Percentiles rank a stretch among this genome's conserved stretches.
Conservation (phyloP, 37 sponge, comb jelly and placozoan genomes). For the Ianthella basta region DNA sequence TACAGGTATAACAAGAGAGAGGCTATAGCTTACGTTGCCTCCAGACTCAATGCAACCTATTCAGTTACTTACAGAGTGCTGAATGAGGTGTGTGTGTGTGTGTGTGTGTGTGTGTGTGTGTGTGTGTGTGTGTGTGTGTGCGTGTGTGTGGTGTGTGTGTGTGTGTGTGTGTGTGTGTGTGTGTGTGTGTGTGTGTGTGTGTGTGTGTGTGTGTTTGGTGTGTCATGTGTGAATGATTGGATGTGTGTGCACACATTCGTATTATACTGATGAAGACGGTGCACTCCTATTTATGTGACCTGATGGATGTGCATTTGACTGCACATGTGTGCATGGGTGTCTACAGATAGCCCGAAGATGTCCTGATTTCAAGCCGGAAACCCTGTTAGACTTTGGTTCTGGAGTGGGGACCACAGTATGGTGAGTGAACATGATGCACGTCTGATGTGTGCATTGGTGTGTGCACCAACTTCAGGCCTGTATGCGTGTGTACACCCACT, state of each 20-base stretch:
- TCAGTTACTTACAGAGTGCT: constrained; percentile 77
- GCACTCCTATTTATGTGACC: too few relatives aligned
- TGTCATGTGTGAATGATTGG: neutral
- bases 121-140: constrained; percentile 9
- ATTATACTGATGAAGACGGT: too few relatives aligned
- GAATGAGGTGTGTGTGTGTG: constrained; percentile 61
- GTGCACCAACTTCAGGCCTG: too few relatives aligned
- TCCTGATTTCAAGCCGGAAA: constrained; percentile 72
- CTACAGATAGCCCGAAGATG: constrained; percentile 61
- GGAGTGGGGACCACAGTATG: constrained; percentile 92
- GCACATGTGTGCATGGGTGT: neutral
- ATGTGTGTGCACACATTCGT: neutral
- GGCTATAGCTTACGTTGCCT: constrained; percentile 70
- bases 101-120: neutral
- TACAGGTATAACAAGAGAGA: constrained; percentile 75
- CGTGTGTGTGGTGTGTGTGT: neutral
- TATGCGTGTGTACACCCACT: too few relatives aligned
- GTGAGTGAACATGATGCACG: constrained; percentile 40
- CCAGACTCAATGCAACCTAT: constrained; percentile 74
- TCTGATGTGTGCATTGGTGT: too few relatives aligned
- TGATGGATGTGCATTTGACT: too few relatives aligned
- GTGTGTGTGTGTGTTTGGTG: neutral
- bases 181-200: neutral
- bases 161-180: neutral
- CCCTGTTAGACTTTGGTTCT: constrained; percentile 93